Evolutionary conservation across 2,113 vertebrate species (phyloP), one percentile per base, ranked within the genome.

Genomic region (Malurus cyaneus): DNA sequence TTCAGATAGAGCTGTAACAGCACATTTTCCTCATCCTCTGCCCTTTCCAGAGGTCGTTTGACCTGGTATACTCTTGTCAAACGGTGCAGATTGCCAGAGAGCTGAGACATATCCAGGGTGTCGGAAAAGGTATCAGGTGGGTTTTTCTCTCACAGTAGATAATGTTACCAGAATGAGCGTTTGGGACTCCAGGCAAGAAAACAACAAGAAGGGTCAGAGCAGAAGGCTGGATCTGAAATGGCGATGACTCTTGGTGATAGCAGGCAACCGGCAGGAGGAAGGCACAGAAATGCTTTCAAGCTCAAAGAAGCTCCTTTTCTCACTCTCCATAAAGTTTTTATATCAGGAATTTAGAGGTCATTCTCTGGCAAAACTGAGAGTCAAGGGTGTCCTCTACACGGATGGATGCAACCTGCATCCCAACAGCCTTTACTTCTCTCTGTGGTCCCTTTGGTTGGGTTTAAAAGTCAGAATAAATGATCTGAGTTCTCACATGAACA

Each of bases 21-120:
- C 94, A 82, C 47, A 71, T 93, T 96, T 97, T 91, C 73, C 53
- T 88, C 59, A 91, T 91, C 64, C 80, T 80, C 47, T 86, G 69
- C 84, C 81, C 79, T 82, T 92, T 77, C 34, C n/a, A 49, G 83
- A 46, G 81, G 77, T 92, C 41, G 5, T 90, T 87, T 93, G 92
- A 93, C 92, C 72, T 57, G 50, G 25, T 65, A 57, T 93, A 71
- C 32, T 14, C 62, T 94, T 93, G 60, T 79, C 64, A 92, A 86
- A 56, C 14, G 34, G 34, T 54, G 49, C 36, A 83, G 65, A 80
- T 52, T 85, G 66, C 85, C 90, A 62, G 52, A 72, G 53, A 79
- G 28, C 41, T 79, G 67, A 83, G 36, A 76, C 46, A 23, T 56
- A 91, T 29, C 42, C 49, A 78, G 66, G 29, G 18, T 76, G 90